phyloP scores from a whole-genome alignment of 2,113 vertebrate genomes.

The Ginglymostoma cirratum region DNA sequence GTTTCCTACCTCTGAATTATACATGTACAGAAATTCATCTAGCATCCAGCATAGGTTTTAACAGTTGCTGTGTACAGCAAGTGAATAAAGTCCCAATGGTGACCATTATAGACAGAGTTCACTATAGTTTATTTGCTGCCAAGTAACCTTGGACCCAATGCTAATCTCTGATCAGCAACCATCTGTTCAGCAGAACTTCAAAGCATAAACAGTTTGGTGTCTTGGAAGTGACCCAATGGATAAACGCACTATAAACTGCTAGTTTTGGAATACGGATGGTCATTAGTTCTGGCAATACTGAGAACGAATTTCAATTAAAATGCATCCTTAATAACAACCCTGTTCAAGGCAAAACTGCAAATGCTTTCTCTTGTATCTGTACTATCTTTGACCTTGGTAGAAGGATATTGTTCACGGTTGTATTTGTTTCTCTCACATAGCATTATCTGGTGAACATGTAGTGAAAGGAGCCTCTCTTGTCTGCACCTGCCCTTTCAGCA shows the following conservation, averaged over 20 bases:
- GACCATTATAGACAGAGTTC: conserved; percentile 30
- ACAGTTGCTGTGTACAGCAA: background rate
- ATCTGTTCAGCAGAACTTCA: conserved; percentile 37
- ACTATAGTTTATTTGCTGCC: conserved; percentile 27
- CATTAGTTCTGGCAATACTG: background rate
- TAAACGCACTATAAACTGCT: background rate
- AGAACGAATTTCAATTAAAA: background rate
- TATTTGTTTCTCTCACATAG: background rate
- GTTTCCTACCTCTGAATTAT: conserved; percentile 24
- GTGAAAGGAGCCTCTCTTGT: background rate
- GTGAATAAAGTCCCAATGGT: conserved; percentile 30
- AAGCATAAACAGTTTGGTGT: background rate
- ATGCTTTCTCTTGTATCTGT: background rate
- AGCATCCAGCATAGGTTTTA: background rate
- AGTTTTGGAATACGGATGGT: background rate
- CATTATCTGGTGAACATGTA: background rate
- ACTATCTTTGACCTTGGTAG: background rate
- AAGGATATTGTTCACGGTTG: background rate
- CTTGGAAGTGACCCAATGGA: conserved; percentile 12
- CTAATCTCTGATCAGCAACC: conserved; percentile 36
- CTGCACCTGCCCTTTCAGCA: background rate
- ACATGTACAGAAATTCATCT: background rate
- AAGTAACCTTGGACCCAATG: conserved; percentile 32
- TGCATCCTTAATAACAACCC: background rate
- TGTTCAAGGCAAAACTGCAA: background rate